Evolutionary conservation across 2,797 vertebrate species (phyloP), one percentile per base, ranked within the genome.

Genomic region (Chloroceryle amazona): DNA sequence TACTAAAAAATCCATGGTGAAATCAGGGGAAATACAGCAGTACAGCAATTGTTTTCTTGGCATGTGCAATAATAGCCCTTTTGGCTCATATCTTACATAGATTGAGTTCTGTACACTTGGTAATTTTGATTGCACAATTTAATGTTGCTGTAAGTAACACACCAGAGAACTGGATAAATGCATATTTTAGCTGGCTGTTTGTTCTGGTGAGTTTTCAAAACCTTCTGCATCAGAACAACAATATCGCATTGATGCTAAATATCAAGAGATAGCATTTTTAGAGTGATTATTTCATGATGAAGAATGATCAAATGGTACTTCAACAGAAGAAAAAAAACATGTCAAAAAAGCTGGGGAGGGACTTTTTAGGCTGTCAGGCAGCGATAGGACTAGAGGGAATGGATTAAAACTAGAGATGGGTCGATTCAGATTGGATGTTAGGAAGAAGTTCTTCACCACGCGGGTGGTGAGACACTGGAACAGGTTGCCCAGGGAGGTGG

Each of bases 131-230:
- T 47, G n/a, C 74, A 35, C n/a, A 37, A n/a, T 91, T 91, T 88
- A 88, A 61, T 51, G n/a, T 68, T 71, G 46, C 41, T 81, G 3
- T 65, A 78, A 86, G 22, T 57, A 66, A 86, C 52, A 67, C 21
- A 68, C 33, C 13, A 71, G 54, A 72, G 58, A 91, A 61, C 4
- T 81, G 66, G 35, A 74, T 83, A 42, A 83, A 74, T 2, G 1
- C 47, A 78, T 86, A 7, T 61, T 86, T 93, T 81, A 88, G 37
- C 33, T 90, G 57, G 3, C 52, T 85, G 9, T 63, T 81, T 75
- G 51, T 87, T 89, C 71, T 91, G 21, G 22, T 63, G 78, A 80
- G 44, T 91, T 93, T 57, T 85, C 39, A 73, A 80, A 91, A 83
- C 72, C 66, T 73, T 46, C 13, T 47, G 29, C 21, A n/a, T 71